Conservation (phyloP, 1,140 invertebrate species). For the Ooceraea biroi region DNA sequence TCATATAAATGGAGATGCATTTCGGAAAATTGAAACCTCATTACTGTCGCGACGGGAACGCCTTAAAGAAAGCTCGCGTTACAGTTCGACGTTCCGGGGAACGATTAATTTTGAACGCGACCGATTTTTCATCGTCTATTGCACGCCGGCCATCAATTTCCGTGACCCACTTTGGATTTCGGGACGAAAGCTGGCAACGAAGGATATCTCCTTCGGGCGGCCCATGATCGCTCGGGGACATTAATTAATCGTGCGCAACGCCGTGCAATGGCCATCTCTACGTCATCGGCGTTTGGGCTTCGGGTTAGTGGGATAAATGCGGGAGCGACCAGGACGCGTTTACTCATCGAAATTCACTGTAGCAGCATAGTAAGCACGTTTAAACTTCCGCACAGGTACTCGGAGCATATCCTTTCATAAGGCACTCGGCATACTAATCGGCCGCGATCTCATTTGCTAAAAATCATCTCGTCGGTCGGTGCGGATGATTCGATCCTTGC, state of each 20-base stretch:
- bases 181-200: constrained; percentile 18
- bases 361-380: constrained; percentile 49
- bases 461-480: neutral
- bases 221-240: constrained; percentile 33
- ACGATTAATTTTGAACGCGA: constrained; percentile 46
- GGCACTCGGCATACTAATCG: neutral
- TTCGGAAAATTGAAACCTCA: neutral
- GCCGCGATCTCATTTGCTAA: constrained; percentile 35
- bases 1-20: constrained; percentile 1
- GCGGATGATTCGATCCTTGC: neutral
- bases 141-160: constrained; percentile 45
- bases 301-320: constrained; percentile 29
- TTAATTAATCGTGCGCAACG: constrained; percentile 15
- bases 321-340: neutral
- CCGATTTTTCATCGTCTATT: constrained; percentile 40
- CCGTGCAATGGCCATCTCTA: neutral
- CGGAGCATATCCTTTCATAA: constrained; percentile 15
- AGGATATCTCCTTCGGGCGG: constrained; percentile 44
- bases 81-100: neutral
- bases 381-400: constrained; percentile 46
- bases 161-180: constrained; percentile 62
- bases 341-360: constrained; percentile 42
- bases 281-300: constrained; percentile 23
- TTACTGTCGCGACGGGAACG: neutral
- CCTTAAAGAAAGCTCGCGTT: neutral